phyloP scores from a whole-genome alignment of 2,113 vertebrate genomes.

The Percopsis transmontana region DNA sequence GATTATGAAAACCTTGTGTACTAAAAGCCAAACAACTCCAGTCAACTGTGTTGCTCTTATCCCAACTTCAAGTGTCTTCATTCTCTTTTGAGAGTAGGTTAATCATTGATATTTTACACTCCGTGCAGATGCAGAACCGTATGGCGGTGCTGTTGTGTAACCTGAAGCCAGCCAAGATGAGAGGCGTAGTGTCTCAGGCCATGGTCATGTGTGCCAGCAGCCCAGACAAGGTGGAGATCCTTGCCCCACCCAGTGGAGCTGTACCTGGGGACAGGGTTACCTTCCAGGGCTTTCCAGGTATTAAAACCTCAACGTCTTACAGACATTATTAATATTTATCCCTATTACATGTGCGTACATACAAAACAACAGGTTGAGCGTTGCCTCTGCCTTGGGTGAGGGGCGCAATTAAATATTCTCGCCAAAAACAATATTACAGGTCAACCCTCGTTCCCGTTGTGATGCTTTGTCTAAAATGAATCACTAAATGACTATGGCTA shows the following conservation, averaged over 20 bases:
- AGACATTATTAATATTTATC: neutral
- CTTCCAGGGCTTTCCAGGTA: conserved; percentile 89
- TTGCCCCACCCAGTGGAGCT: conserved; percentile 85
- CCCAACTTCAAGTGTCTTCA: neutral
- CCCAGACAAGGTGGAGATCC: conserved; percentile 90
- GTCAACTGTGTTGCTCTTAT: conserved; percentile 4
- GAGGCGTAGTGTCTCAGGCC: conserved; percentile 90
- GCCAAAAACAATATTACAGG: conserved; percentile 38
- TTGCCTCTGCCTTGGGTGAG: conserved; percentile 24
- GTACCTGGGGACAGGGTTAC: conserved; percentile 88
- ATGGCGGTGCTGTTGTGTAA: conserved; percentile 94
- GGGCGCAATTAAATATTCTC: conserved; percentile 4
- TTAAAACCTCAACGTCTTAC: neutral
- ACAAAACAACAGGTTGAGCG: neutral
- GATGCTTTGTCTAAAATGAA: conserved; percentile 14
- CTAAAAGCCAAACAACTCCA: conserved; percentile 9
- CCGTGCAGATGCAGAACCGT: conserved; percentile 90
- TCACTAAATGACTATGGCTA: conserved; percentile 29
- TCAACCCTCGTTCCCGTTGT: conserved; percentile 7
- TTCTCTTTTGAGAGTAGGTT: neutral
- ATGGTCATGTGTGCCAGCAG: conserved; percentile 95
- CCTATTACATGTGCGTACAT: neutral
- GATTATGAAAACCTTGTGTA: conserved; percentile 8
- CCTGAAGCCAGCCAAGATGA: conserved; percentile 90
- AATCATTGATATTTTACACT: neutral